Percentiles rank a stretch among this genome's conserved stretches.
These are phyloP conservation scores for Macrophya annulata DNA, from an alignment of 2,888 invertebrate genomes.

Conservation along the genomic window DNA sequence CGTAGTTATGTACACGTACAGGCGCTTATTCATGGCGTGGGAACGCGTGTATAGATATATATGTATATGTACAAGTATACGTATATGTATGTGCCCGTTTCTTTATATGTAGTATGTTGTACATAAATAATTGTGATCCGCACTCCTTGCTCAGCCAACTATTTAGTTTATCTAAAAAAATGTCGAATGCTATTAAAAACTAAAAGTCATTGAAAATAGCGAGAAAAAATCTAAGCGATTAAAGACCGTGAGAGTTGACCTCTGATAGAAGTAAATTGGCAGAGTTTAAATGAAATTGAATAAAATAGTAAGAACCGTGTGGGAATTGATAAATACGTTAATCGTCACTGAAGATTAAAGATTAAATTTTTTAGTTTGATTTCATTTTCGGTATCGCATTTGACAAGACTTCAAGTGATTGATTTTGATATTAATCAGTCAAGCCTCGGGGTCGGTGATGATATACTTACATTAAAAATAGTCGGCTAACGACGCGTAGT, in stretches of 20 bases:
- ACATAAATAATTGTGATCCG: conserved; percentile 6
- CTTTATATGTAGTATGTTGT: not conserved
- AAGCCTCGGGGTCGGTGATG: not conserved
- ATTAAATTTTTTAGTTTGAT: not conserved
- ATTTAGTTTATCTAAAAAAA: not conserved
- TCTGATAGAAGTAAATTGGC: conserved; percentile 2
- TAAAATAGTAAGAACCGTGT: not conserved
- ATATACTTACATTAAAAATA: conserved; percentile 43
- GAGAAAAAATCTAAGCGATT: not conserved
- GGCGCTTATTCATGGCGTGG: conserved; percentile 25
- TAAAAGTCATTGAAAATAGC: not conserved
- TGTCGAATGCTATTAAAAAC: not conserved
- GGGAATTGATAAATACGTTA: not conserved
- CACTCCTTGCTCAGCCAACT: not conserved
- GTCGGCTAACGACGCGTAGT: conserved; percentile 35
- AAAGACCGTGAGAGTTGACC: not conserved
- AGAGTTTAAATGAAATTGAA: conserved; percentile 5
- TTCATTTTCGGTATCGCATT: not conserved
- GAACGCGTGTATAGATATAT: conserved; percentile 12
- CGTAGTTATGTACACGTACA: not conserved
- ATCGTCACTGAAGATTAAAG: not conserved
- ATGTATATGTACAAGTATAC: not conserved
- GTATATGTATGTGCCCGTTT: too few relatives aligned
- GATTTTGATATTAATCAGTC: conserved; percentile 37
- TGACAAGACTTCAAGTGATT: not conserved